Evolutionary conservation across 2,797 vertebrate genomes (phyloP).

Genomic region (Atherinosoma microstoma): DNA sequence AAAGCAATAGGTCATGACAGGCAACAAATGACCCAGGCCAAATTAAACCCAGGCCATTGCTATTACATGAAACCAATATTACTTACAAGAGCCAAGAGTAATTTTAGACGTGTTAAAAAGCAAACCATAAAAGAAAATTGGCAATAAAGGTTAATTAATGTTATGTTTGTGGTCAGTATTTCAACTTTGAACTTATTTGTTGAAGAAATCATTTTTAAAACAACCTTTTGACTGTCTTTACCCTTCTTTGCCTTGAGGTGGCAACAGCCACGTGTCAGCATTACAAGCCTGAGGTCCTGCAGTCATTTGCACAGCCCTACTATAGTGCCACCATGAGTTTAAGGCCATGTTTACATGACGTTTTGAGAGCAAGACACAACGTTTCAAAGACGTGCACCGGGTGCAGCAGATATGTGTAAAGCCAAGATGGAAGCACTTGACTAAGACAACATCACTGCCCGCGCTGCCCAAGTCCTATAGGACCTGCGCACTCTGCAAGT

Average conservation of each 20-base stretch:
- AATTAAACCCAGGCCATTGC: not conserved
- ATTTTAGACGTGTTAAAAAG: conserved; percentile 15
- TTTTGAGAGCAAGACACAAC: too few species aligned
- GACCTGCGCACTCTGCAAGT: too few species aligned
- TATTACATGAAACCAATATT: conserved; percentile 3
- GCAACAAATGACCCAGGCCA: conserved; percentile 23
- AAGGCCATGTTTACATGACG: not conserved
- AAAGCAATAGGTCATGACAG: conserved; percentile 1
- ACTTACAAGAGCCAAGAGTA: not conserved
- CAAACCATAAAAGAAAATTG: conserved; percentile 21
- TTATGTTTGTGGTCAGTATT: not conserved
- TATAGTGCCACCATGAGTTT: not conserved
- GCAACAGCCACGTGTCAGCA: not conserved
- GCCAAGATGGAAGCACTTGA: too few species aligned
- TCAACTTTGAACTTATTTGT: not conserved
- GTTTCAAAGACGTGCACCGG: too few species aligned
- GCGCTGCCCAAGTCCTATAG: too few species aligned
- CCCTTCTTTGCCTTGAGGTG: not conserved
- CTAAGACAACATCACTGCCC: too few species aligned
- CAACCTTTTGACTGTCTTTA: not conserved
- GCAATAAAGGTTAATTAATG: not conserved
- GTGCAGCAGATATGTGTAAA: too few species aligned
- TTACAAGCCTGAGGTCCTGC: not conserved
- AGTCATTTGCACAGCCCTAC: not conserved
- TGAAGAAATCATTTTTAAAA: not conserved